Evolutionary conservation across 2,113 vertebrate species (phyloP), one percentile per base, ranked within the genome.

Genomic region (Dasypus novemcinctus): DNA sequence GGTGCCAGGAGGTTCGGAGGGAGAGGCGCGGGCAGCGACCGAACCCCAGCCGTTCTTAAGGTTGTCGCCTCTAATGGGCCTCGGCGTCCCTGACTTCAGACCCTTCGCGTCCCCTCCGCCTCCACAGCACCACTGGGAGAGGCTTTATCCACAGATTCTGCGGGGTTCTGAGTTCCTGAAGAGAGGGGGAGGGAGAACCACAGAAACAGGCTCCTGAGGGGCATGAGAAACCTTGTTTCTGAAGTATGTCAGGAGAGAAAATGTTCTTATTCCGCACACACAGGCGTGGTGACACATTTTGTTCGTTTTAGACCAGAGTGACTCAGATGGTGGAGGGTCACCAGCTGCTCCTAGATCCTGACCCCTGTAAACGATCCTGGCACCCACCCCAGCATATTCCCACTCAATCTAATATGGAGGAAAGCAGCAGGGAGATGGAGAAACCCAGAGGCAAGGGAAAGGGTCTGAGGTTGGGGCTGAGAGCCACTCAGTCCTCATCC

Each of bases 211-310:
- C 74, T 82, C 87, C 90, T 94, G 80, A 63, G 68, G 76, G 54
- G 38, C 68, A 91, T 15, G 29, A 59, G 83, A 91, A 95, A 57
- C 78, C 95, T 93, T 91, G 79, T 78, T 88, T 91, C 84, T 75
- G 87, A 89, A 93, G 59, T 93, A 33, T 96, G 74, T 87, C 92
- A 93, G 86, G 38, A 94, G 84, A 93, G 85, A 94, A 36, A 57
- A 64, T 89, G 54, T 78, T 93, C 72, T 93, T 91, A 74, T 12
- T 66, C 66, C 2, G 6, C 90, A 75, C 7, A 69, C 79, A 79
- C 84, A 75, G 64, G 52, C 14, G 13, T 68, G 63, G 74, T 89
- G 75, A 90, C 92, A 89, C 87, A 84, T 87, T 96, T 86, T 66
- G 78, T 86, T 93, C 4, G 0, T 71, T 94, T 92, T 72, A 49